phyloP scores from a whole-genome alignment of 2,113 vertebrate species.

The Urocynchramus pylzowi region DNA sequence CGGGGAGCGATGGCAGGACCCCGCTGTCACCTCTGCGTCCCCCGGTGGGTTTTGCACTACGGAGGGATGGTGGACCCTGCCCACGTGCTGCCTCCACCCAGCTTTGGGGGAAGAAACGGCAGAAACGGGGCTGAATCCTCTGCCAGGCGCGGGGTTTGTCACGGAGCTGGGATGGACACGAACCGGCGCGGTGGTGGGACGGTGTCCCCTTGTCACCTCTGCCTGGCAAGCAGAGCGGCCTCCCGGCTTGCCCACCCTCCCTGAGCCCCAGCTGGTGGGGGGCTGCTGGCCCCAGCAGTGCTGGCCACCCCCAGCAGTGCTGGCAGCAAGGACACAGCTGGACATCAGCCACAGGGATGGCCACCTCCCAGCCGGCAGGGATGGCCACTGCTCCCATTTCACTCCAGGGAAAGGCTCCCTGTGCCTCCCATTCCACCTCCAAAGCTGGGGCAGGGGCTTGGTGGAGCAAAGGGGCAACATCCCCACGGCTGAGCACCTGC shows the following conservation, averaged over 20 bases:
- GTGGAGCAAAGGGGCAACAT: neutral
- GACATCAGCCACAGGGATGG: rapidly evolving
- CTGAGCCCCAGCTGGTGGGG: neutral
- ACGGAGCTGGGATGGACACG: neutral
- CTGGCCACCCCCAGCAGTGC: neutral
- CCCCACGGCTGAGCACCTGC: neutral
- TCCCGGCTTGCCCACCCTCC: neutral
- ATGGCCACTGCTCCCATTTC: neutral
- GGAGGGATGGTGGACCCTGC: neutral
- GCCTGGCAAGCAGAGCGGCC: neutral
- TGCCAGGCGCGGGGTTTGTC: neutral
- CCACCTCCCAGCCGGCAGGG: neutral
- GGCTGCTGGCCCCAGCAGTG: neutral
- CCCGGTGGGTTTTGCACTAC: slow-evolving; percentile 46
- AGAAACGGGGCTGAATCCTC: neutral
- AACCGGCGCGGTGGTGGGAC: rapidly evolving
- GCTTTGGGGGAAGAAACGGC: neutral
- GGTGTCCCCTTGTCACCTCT: neutral
- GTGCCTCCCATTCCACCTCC: rapidly evolving
- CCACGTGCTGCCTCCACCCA: neutral
- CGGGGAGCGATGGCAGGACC: neutral
- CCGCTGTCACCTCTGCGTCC: neutral
- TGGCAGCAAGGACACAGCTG: neutral
- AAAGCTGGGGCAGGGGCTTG: neutral
- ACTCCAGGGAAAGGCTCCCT: neutral